phyloP scores from a whole-genome alignment of 2,797 vertebrate species.

The Alauda arvensis region DNA sequence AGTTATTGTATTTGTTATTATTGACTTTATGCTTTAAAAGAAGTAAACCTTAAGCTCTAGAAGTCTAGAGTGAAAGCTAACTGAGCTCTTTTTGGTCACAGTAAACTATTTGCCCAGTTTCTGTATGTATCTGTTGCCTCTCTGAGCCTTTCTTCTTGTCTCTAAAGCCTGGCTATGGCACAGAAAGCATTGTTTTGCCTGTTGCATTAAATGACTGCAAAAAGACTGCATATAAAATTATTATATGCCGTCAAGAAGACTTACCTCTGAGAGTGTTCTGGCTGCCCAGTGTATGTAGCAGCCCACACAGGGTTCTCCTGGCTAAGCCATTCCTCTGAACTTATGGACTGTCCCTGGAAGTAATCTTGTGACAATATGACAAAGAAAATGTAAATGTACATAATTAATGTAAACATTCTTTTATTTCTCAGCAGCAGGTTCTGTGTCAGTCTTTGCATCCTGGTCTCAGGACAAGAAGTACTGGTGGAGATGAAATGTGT shows the following conservation, averaged over 20 bases:
- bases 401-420: neutral
- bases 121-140: neutral
- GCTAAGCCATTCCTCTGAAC: neutral
- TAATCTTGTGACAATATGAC: neutral
- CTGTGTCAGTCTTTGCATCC: neutral
- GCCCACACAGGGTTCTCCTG: neutral
- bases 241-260: neutral
- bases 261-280: neutral
- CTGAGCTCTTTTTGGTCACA: neutral
- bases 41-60: neutral
- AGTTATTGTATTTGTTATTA: neutral
- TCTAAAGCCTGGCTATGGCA: neutral
- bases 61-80: neutral
- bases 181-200: neutral
- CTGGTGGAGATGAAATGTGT: neutral
- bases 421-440: neutral
- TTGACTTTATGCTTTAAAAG: conserved; percentile 6
- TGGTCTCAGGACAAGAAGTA: neutral
- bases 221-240: neutral
- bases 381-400: neutral
- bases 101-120: neutral
- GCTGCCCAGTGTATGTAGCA: neutral
- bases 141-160: neutral
- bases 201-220: neutral
- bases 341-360: neutral